Conservation (phyloP, 2,888 invertebrate genomes). For the Caenorhabditis sp. region DNA sequence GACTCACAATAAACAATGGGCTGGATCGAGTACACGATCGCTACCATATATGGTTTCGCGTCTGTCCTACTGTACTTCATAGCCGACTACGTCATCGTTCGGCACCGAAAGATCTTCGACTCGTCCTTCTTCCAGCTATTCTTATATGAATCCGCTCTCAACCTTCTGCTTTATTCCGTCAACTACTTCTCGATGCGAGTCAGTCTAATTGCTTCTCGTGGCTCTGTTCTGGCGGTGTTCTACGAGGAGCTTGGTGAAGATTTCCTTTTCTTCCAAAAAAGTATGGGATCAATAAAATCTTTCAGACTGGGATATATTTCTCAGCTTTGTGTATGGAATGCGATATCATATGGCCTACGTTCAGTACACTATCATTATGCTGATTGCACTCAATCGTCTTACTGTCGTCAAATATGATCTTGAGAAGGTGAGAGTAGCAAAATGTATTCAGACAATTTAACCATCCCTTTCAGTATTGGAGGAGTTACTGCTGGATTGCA, state of each 20-base stretch:
- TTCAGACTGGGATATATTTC: not conserved
- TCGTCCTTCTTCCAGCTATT: constrained; percentile 26
- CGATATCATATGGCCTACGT: constrained; percentile 24
- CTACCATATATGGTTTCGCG: not conserved
- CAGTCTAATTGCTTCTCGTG: not conserved
- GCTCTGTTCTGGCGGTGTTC: not conserved
- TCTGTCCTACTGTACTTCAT: not conserved
- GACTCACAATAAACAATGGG: no score
- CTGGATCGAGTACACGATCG: no score
- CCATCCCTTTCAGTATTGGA: constrained; percentile 12
- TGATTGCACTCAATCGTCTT: constrained; percentile 4
- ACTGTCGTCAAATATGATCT: constrained; percentile 1
- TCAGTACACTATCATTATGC: not conserved
- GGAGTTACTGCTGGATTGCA: not conserved
- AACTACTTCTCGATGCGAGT: constrained; percentile 8
- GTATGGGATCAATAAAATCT: not conserved
- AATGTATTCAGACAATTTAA: not conserved
- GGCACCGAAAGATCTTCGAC: not conserved
- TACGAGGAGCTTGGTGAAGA: not conserved
- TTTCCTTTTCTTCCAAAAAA: not conserved
- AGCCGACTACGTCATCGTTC: not conserved
- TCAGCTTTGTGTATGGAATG: not conserved
- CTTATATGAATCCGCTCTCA: constrained; percentile 1
- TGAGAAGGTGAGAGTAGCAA: not conserved
- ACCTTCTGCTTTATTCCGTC: constrained; percentile 1